Conservation (phyloP, 2,888 invertebrate species). For the Neoascia interrupta region DNA sequence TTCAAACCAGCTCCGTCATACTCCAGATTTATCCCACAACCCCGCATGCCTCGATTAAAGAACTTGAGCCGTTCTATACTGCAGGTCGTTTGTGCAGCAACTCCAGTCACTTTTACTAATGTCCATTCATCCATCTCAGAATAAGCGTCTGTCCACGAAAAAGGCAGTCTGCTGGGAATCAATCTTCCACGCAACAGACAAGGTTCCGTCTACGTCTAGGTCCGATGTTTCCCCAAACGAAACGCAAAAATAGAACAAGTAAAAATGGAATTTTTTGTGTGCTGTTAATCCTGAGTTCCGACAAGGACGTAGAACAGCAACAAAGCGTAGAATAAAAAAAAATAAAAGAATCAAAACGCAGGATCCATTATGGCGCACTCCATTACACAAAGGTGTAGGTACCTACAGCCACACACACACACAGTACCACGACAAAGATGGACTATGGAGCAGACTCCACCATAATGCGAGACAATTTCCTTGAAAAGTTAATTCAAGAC, state of each 20-base stretch:
- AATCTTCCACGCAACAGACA: conserved; percentile 58
- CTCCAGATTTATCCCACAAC: conserved; percentile 12
- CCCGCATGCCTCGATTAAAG: conserved; percentile 26
- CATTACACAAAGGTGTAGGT: conserved; percentile 42
- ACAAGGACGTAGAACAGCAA: conserved; percentile 53
- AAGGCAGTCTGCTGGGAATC: conserved; percentile 35
- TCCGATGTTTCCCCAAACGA: conserved; percentile 9
- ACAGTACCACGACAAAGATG: neutral
- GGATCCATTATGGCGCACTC: conserved; percentile 44
- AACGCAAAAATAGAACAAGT: neutral
- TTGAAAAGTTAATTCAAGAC: conserved; percentile 64
- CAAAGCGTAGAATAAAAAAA: conserved; percentile 8
- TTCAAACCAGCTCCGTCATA: no score
- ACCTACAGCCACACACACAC: no score
- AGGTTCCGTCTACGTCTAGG: conserved; percentile 27
- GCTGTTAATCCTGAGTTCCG: conserved; percentile 53
- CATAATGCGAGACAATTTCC: conserved; percentile 62
- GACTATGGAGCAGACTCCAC: neutral
- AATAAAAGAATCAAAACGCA: conserved; percentile 25
- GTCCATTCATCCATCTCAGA: conserved; percentile 48
- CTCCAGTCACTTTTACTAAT: no score
- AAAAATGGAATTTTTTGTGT: conserved; percentile 39
- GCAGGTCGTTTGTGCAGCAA: no score
- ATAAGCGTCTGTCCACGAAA: conserved; percentile 13
- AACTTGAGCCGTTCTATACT: conserved; percentile 40